Conservation (phyloP, 2,888 invertebrate genomes). For the Gasteruption jaculator region DNA sequence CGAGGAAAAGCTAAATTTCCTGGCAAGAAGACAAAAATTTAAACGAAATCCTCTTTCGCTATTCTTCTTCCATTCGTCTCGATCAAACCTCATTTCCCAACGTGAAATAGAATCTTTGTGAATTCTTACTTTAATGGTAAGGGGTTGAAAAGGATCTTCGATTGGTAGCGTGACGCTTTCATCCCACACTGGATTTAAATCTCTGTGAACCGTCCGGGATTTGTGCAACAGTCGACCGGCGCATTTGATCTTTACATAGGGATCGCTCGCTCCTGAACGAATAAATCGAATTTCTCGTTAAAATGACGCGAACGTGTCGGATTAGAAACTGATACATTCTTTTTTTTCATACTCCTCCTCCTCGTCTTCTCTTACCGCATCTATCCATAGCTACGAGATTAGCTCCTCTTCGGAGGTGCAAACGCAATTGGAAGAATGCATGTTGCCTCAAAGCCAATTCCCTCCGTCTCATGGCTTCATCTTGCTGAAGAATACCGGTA, state of each 20-base stretch:
- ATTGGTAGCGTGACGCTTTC: constrained; percentile 90
- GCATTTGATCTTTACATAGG: constrained; percentile 94
- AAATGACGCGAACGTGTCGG: too few relatives aligned
- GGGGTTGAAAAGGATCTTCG: constrained; percentile 83
- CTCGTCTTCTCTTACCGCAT: constrained; percentile 68
- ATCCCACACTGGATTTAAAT: constrained; percentile 97
- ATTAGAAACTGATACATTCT: too few relatives aligned
- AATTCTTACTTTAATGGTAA: constrained; percentile 73
- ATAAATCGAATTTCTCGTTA: constrained; percentile 12
- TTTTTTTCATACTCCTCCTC: too few relatives aligned
- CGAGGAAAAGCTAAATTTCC: too few relatives aligned
- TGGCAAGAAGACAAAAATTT: constrained; percentile 7
- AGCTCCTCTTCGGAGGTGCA: constrained; percentile 83
- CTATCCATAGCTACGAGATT: constrained; percentile 92
- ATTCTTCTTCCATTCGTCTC: background rate
- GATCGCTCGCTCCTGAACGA: constrained; percentile 86
- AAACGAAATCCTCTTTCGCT: background rate
- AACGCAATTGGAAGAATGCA: constrained; percentile 87
- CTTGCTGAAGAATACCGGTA: constrained; percentile 44
- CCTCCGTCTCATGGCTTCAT: constrained; percentile 66
- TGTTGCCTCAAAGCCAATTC: constrained; percentile 77
- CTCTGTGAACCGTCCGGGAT: constrained; percentile 89
- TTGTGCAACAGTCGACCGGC: constrained; percentile 85
- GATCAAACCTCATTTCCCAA: constrained; percentile 1
- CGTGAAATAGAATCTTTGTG: background rate